Evolutionary conservation across 2,797 vertebrate species (phyloP), one percentile per base, ranked within the genome.

Genomic region (Bradypus variegatus): DNA sequence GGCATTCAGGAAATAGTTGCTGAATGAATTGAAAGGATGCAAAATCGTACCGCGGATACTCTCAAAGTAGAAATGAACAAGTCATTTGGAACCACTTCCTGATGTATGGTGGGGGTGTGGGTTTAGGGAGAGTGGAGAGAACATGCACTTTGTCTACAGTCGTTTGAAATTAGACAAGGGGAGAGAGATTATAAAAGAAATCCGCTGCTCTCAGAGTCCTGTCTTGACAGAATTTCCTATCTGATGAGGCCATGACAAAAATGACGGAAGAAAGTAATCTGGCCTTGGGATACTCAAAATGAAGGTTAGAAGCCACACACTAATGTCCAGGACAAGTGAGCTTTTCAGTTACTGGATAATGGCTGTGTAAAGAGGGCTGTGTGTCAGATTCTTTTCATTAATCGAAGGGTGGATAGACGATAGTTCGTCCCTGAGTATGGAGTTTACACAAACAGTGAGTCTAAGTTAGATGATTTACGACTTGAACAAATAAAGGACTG

Each of bases 401-500:
- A 95, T 92, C 95, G 94, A 89, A 79, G 77, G 73, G 55, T 93
- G 72, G 72, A 64, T 5, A 94, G 89, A 93, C 94, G 93, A 64
- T 89, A 92, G 93, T 88, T 91, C 87, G 41, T 81, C 84, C 78
- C 70, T 73, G 72, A 89, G 86, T 70, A 55, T 92, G 95, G 91
- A 75, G 76, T 45, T 62, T 80, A 65, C 38, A 90, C 77, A 76
- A 50, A 88, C 48, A 67, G 95, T 73, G 85, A 93, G 94, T 87
- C 86, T 60, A 80, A 84, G 92, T 83, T 82, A 95, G 92, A 90
- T 93, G 82, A 91, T 95, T 95, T 88, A 90, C 70, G 60, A 95
- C 75, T 69, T 79, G 60, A 31, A 89, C 58, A 94, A 92, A 96
- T 95, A 84, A 95, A 97, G 93, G 84, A 95, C 85, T 60, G 69